Conservation (phyloP, 2,113 vertebrate genomes). For the Xiphophorus couchianus region DNA sequence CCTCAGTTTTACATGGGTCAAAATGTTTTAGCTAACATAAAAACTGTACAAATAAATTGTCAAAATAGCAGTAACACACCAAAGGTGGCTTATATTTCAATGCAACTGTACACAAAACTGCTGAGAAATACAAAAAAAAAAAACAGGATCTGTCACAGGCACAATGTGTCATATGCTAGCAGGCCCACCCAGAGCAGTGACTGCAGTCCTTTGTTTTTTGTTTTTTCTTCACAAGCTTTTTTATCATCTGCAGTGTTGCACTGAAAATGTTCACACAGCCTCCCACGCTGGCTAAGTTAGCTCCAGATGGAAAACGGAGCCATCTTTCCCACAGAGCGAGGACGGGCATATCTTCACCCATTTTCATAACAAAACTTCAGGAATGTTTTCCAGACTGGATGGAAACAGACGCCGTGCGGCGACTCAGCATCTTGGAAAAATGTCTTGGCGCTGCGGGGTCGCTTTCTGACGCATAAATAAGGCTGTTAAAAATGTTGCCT, state of each 20-base stretch:
- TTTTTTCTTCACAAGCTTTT: conserved; percentile 59
- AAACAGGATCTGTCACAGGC: conserved; percentile 47
- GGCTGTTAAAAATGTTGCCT: conserved; percentile 58
- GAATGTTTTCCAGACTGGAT: conserved; percentile 81
- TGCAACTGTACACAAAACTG: conserved; percentile 44
- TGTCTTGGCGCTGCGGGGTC: conserved; percentile 76
- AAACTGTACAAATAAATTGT: conserved; percentile 15
- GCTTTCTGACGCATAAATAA: conserved; percentile 79
- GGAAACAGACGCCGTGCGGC: conserved; percentile 68
- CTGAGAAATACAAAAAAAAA: conserved; percentile 63
- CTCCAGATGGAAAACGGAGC: conserved; percentile 65
- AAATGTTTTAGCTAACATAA: neutral
- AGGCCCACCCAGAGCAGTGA: conserved; percentile 77
- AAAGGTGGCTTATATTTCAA: conserved; percentile 41
- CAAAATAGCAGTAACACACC: conserved; percentile 12
- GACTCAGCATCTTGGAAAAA: conserved; percentile 78
- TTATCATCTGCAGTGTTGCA: conserved; percentile 52
- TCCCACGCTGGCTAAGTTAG: conserved; percentile 49
- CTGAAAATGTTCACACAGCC: conserved; percentile 58
- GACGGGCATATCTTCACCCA: conserved; percentile 69
- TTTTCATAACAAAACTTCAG: conserved; percentile 76
- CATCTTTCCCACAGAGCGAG: conserved; percentile 51
- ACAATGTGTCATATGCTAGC: conserved; percentile 51
- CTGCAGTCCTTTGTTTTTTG: conserved; percentile 51
- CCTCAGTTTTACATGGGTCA: neutral